Conservation (phyloP, 1,140 invertebrate genomes). For the Drosophila sp. region DNA sequence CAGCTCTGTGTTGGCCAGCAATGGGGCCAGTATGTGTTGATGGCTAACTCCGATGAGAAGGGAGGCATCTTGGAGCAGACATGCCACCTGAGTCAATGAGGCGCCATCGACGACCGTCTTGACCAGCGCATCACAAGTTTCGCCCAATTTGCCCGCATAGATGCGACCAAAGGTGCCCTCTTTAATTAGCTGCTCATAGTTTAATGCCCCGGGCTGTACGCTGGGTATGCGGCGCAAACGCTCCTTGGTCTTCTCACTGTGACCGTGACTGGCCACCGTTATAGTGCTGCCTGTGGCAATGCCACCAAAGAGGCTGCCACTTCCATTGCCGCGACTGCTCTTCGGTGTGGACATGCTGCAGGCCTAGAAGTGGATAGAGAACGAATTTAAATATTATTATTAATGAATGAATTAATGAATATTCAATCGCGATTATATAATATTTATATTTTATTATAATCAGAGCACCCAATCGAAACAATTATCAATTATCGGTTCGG, state of each 20-base stretch:
- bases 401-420: no score
- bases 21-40: constrained; percentile 92
- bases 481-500: no score
- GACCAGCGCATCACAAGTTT: constrained; percentile 91
- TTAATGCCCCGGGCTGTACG: constrained; percentile 88
- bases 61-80: constrained; percentile 93
- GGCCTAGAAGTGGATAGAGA: constrained; percentile 79
- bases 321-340: constrained; percentile 84
- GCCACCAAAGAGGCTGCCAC: constrained; percentile 72
- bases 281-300: constrained; percentile 72
- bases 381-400: neutral
- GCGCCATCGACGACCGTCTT: constrained; percentile 94
- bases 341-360: constrained; percentile 83
- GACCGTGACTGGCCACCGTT: constrained; percentile 67
- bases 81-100: constrained; percentile 91
- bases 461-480: no score
- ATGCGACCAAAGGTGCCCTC: constrained; percentile 94
- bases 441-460: no score
- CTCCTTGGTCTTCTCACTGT: constrained; percentile 85
- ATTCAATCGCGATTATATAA: no score
- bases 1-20: constrained; percentile 92
- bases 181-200: constrained; percentile 88
- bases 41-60: constrained; percentile 93
- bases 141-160: constrained; percentile 90
- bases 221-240: constrained; percentile 88